Evolutionary conservation across 1,140 invertebrate species (phyloP).

Genomic region (Drosophila nigromelanica): DNA sequence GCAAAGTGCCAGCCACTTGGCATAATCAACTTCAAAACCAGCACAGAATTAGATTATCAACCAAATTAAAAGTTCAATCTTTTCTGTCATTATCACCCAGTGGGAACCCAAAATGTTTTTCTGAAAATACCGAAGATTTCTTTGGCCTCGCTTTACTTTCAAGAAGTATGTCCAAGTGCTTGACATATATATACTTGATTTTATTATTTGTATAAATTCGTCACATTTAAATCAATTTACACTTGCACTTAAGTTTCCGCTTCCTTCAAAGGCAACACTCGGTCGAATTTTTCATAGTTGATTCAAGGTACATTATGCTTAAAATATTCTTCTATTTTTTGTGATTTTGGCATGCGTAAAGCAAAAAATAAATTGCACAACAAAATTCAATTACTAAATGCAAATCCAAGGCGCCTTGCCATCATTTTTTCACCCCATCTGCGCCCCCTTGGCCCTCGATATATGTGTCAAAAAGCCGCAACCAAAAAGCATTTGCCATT

Average conservation of each 20-base stretch:
- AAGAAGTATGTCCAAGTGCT: no score
- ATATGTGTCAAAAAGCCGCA: slow-evolving; percentile 67
- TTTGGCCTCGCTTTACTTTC: no score
- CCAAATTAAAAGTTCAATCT: background rate
- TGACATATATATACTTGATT: no score
- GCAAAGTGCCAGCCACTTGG: background rate
- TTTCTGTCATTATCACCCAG: no score
- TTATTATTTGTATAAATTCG: no score
- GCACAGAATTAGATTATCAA: background rate
- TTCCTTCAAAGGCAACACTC: slow-evolving; percentile 28
- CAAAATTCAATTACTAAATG: slow-evolving; percentile 81
- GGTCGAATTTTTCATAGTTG: slow-evolving; percentile 31
- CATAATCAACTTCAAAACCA: background rate
- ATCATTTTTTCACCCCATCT: background rate
- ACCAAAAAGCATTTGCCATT: slow-evolving; percentile 64
- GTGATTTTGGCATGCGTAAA: slow-evolving; percentile 52
- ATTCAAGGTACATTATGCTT: slow-evolving; percentile 22
- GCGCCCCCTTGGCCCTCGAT: slow-evolving; percentile 13
- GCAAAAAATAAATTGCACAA: slow-evolving; percentile 73
- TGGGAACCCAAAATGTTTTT: no score
- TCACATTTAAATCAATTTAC: background rate
- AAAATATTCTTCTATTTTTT: slow-evolving; percentile 32
- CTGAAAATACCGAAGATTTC: no score
- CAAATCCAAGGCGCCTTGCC: slow-evolving; percentile 60
- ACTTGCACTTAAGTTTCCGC: slow-evolving; percentile 1